phyloP scores from a whole-genome alignment of 2,113 vertebrate species.

The Leucosticte australis region DNA sequence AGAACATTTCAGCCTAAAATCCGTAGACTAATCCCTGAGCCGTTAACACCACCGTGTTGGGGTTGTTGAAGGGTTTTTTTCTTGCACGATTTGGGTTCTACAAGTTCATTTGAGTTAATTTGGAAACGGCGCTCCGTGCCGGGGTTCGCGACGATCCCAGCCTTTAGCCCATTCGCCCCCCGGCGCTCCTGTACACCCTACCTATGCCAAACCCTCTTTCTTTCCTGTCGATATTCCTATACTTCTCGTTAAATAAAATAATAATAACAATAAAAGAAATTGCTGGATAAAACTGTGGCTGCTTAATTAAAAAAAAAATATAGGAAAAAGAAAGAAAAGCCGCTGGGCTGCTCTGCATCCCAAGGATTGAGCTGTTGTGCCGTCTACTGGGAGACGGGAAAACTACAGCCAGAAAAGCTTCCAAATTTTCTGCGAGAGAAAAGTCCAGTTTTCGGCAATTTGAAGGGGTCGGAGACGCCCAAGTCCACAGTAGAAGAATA shows the following conservation, averaged over 20 bases:
- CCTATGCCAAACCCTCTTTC: neutral
- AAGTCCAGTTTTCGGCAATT: neutral
- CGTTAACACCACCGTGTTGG: rapidly evolving
- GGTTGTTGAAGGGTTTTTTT: rapidly evolving
- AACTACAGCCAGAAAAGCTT: slow-evolving; percentile 66
- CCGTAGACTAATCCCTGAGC: neutral
- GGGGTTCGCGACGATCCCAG: neutral
- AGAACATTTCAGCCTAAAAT: neutral
- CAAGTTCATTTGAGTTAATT: neutral
- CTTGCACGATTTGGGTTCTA: neutral
- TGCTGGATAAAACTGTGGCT: neutral
- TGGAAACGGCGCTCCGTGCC: neutral
- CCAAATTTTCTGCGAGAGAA: neutral
- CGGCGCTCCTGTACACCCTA: neutral
- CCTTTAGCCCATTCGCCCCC: neutral
- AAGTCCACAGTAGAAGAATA: neutral
- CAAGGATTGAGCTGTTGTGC: slow-evolving; percentile 88
- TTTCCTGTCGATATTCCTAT: neutral
- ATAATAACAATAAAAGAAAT: neutral
- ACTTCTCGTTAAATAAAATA: neutral
- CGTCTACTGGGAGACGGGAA: slow-evolving; percentile 85
- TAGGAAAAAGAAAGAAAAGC: neutral
- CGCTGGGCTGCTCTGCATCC: neutral
- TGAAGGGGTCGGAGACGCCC: neutral
- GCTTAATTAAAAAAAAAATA: neutral